Evolutionary conservation across 1,140 invertebrate species (phyloP).

Genomic region (Mya arenaria): DNA sequence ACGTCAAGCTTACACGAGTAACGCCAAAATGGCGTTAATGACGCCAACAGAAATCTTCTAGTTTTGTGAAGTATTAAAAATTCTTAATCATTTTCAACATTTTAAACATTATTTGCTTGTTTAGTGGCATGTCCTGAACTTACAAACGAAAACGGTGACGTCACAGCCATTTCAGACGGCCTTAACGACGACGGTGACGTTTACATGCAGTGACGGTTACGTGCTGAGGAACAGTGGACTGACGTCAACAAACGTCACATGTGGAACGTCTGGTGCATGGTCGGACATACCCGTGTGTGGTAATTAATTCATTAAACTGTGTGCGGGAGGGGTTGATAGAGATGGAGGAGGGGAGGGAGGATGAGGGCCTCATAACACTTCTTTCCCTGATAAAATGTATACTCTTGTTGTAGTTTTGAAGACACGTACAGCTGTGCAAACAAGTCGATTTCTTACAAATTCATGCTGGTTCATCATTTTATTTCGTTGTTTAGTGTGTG

Average conservation of each 20-base stretch:
- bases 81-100: too few relatives aligned
- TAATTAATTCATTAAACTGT: not conserved
- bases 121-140: not conserved
- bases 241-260: not conserved
- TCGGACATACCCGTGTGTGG: not conserved
- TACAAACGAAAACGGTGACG: not conserved
- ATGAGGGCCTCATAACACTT: too few relatives aligned
- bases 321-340: not conserved
- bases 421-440: not conserved
- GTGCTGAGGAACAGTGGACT: not conserved
- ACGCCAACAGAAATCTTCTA: too few relatives aligned
- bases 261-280: not conserved
- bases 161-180: conserved; percentile 8
- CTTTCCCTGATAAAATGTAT: too few relatives aligned
- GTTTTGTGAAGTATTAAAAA: too few relatives aligned
- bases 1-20: too few relatives aligned
- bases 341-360: not conserved
- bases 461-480: too few relatives aligned
- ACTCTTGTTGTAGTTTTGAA: too few relatives aligned
- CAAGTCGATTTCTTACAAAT: too few relatives aligned
- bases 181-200: not conserved
- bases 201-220: conserved; percentile 29
- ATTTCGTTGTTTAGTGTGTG: conserved; percentile 31
- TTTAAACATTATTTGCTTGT: too few relatives aligned
- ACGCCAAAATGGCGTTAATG: too few relatives aligned